Evolutionary conservation across 2,888 invertebrate genomes (phyloP).

Genomic region (Nephrocerus scutellatus): DNA sequence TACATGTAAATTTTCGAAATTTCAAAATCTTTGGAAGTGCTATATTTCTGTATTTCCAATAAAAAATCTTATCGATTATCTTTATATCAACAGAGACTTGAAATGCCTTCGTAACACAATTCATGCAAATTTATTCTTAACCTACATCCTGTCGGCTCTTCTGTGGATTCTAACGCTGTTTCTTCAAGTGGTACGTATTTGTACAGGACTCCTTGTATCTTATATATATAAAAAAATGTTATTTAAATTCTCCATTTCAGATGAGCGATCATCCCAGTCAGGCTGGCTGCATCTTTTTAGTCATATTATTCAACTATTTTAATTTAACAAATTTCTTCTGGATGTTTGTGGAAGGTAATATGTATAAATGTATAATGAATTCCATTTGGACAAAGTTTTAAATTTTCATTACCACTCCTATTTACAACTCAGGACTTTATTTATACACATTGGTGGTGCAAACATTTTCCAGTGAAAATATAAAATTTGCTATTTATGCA

Average conservation of each 20-base stretch:
- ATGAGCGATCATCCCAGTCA: conserved; percentile 51
- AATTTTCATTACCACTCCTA: conserved; percentile 1
- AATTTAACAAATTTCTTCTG: conserved; percentile 94
- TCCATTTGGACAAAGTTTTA: background rate
- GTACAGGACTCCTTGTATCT: too few species aligned
- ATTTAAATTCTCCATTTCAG: conserved; percentile 45
- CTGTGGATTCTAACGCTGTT: conserved; percentile 82
- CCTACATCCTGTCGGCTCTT: conserved; percentile 80
- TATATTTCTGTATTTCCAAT: too few species aligned
- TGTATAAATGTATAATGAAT: background rate
- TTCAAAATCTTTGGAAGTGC: too few species aligned
- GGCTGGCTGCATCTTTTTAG: conserved; percentile 58
- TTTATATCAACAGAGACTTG: conserved; percentile 80
- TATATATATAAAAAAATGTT: too few species aligned
- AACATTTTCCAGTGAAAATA: conserved; percentile 78
- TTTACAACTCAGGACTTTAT: conserved; percentile 62
- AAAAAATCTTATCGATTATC: too few species aligned
- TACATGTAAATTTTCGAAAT: too few species aligned
- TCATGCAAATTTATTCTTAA: conserved; percentile 89
- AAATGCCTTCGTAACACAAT: conserved; percentile 88
- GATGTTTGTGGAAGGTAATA: conserved; percentile 93
- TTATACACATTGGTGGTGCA: conserved; percentile 80
- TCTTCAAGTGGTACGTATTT: conserved; percentile 58
- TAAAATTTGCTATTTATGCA: conserved; percentile 71
- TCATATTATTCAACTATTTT: conserved; percentile 81